Evolutionary conservation across 1,140 invertebrate genomes (phyloP), one percentile per base, ranked within the genome.

Genomic region (Drosophila guanche): DNA sequence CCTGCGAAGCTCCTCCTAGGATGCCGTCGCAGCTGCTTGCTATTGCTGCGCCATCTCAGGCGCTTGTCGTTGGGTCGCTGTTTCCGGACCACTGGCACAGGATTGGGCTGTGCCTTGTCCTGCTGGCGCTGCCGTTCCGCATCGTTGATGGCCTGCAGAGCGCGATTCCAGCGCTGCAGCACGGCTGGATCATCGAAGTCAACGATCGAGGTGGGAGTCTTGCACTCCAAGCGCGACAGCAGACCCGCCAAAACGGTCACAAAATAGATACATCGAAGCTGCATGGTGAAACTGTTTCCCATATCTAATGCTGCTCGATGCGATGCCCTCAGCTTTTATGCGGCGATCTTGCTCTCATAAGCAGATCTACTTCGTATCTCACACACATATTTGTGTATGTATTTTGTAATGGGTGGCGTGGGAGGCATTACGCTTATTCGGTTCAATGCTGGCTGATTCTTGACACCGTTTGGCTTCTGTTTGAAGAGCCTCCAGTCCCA

Each of bases 31-130:
- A 73, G 43, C 6, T 33, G 33, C 14, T 42, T 69, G 50, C 27
- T 65, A 4, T 61, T 76, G 4, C 20, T 43, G 0, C 73, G 63
- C 81, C 81, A 85, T 5, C 41, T 46, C 3, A 81, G 20, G 16
- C 68, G 58, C 22, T 80, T 85, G 61, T 78, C 80, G 5, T 85
- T 85, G 4, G 25, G 40, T 2, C 81, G 61, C 60, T 76, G 73
- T 10, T 46, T 10, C 33, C 33, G 8, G 8, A 33, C 29, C 23
- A 3, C 20, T 10, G 5, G 7, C 8, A 5, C 16, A 3, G 6
- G n/a, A 0, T 27, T 29, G 5, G 33, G 6, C 2, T 8, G 47
- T 33, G 4, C 8, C 8, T 12, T 37, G 7, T 22, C 52, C 10
- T 41, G 25, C 4, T 41, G 22, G 0, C 80, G 72, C 27, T 78